Evolutionary conservation across 2,888 invertebrate genomes (phyloP).

Genomic region (Mayetiola destructor): DNA sequence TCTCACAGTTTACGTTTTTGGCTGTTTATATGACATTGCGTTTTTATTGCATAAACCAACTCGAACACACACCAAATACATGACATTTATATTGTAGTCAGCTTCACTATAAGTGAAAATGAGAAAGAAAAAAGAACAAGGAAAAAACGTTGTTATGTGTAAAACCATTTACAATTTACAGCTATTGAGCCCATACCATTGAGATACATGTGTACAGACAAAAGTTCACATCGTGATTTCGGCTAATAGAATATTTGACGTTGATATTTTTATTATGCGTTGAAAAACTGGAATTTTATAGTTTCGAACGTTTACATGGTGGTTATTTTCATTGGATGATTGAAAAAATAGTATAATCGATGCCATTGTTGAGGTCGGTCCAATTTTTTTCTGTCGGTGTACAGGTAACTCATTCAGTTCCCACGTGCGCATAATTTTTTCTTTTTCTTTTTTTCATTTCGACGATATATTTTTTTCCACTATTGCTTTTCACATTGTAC

Average conservation of each 20-base stretch:
- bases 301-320: slow-evolving; percentile 5
- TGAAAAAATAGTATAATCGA: slow-evolving; percentile 8
- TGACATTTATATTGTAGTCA: slow-evolving; percentile 1
- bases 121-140: background rate
- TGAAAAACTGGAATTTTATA: slow-evolving; percentile 13
- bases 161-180: too few relatives aligned
- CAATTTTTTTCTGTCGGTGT: background rate
- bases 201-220: background rate
- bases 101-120: background rate
- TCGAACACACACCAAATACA: slow-evolving; percentile 7
- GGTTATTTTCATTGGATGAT: background rate
- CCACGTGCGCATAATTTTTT: too few relatives aligned
- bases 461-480: too few relatives aligned
- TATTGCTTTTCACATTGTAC: too few relatives aligned
- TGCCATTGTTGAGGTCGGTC: slow-evolving; percentile 2
- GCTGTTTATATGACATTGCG: background rate
- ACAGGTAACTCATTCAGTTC: background rate
- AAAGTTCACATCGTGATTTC: background rate
- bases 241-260: slow-evolving; percentile 27
- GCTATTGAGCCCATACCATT: too few relatives aligned
- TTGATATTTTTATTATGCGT: slow-evolving; percentile 26
- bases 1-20: slow-evolving; percentile 1
- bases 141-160: too few relatives aligned
- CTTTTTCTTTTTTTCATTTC: too few relatives aligned
- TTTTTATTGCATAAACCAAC: slow-evolving; percentile 13